Conservation (phyloP, 2,888 invertebrate species). For the Drosophila bunnanda region DNA sequence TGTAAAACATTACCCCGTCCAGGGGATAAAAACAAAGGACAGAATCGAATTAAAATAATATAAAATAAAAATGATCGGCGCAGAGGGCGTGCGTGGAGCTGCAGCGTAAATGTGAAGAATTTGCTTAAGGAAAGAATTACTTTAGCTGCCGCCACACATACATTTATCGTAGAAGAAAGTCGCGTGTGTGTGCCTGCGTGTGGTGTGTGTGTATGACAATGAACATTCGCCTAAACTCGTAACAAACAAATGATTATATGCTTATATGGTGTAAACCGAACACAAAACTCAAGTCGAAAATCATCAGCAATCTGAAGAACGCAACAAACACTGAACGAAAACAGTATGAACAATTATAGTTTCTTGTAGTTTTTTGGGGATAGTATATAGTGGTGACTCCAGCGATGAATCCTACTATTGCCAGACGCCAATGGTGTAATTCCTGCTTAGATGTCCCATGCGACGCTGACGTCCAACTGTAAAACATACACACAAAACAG, state of each 20-base stretch:
- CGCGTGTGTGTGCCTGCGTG: conserved; percentile 1
- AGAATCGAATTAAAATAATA: conserved; percentile 31
- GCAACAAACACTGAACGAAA: conserved; percentile 71
- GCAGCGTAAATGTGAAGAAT: conserved; percentile 63
- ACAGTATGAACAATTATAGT: conserved; percentile 22
- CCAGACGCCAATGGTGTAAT: conserved; percentile 90
- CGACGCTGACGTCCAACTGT: conserved; percentile 89
- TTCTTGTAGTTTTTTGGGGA: background rate
- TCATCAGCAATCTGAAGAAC: conserved; percentile 54
- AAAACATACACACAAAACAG: conserved; percentile 38
- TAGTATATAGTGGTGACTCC: conserved; percentile 2
- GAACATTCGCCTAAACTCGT: conserved; percentile 70
- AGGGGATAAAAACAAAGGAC: conserved; percentile 36
- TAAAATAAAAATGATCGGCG: conserved; percentile 11
- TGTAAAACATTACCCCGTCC: conserved; percentile 28
- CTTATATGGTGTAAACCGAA: conserved; percentile 59
- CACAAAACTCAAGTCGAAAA: conserved; percentile 53
- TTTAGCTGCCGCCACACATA: conserved; percentile 30
- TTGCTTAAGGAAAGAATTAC: conserved; percentile 68
- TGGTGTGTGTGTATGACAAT: conserved; percentile 52
- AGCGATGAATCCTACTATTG: conserved; percentile 72
- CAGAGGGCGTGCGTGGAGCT: conserved; percentile 42
- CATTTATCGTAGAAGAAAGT: conserved; percentile 13
- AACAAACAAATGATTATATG: conserved; percentile 70
- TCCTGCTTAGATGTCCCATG: conserved; percentile 91